Percentiles rank a stretch among this genome's conserved stretches.
Evolutionary conservation across 2,888 invertebrate species (phyloP).

Genomic region (Lasioglossum morio): DNA sequence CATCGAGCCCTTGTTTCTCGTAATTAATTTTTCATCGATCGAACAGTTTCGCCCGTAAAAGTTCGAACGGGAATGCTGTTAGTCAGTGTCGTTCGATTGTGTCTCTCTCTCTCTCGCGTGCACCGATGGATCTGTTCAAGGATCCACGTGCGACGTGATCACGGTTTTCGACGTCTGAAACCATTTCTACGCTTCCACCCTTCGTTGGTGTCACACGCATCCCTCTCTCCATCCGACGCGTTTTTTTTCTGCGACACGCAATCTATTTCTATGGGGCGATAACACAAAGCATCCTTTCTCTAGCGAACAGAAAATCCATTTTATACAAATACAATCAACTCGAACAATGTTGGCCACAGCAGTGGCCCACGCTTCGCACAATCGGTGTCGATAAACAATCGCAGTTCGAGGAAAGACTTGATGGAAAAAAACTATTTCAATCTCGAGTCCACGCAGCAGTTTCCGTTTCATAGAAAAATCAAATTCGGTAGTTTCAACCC

Average conservation of each 20-base stretch:
- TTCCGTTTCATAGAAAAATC: not conserved
- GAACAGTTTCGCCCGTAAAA: not conserved
- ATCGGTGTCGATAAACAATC: not conserved
- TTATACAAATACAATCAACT: not conserved
- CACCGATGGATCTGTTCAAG: not conserved
- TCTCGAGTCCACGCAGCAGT: not conserved
- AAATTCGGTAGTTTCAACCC: not conserved
- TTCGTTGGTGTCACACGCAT: constrained; percentile 11
- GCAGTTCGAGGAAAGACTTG: not conserved
- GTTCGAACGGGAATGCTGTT: not conserved
- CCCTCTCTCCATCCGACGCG: not conserved
- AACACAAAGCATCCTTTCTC: not conserved
- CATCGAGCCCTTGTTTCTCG: not conserved
- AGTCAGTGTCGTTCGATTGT: not conserved
- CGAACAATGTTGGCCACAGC: not conserved
- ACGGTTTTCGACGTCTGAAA: not conserved
- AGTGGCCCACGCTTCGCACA: not conserved
- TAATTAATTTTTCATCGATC: not conserved
- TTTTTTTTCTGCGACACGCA: not conserved
- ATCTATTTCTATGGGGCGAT: constrained; percentile 4
- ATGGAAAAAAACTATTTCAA: not conserved
- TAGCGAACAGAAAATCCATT: not conserved
- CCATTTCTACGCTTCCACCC: constrained; percentile 16
- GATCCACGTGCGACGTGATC: not conserved
- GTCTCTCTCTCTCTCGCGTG: not conserved